A percentile compares a stretch with the other conserved stretches of the same genome.
Conservation (phyloP, 2,113 vertebrate genomes). For the Sinocyclocheilus rhinocerous region DNA sequence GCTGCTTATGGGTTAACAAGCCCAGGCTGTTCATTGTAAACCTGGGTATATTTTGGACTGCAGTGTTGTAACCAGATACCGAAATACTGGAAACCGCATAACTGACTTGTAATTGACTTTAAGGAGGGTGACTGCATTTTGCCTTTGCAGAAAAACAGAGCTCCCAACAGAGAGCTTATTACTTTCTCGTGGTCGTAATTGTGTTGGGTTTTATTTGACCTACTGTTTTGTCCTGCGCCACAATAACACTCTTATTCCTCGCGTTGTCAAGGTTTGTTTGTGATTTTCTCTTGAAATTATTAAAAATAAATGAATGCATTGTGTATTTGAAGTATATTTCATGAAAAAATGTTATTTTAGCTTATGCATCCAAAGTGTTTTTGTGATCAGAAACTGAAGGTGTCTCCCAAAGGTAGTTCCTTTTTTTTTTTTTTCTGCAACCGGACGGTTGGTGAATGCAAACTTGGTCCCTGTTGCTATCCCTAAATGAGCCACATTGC, state of each 20-base stretch:
- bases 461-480: conserved; percentile 11
- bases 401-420: conserved; percentile 10
- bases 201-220: conserved; percentile 47
- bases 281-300: background rate
- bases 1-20: conserved; percentile 32
- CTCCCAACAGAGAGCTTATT: conserved; percentile 46
- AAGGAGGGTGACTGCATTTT: conserved; percentile 45
- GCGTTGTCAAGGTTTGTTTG: background rate
- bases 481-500: conserved; percentile 38
- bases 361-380: background rate
- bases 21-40: conserved; percentile 33
- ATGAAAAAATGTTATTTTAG: background rate
- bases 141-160: conserved; percentile 42
- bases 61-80: conserved; percentile 45
- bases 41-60: conserved; percentile 32
- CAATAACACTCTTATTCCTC: background rate
- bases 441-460: background rate
- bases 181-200: conserved; percentile 54
- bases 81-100: conserved; percentile 48
- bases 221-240: conserved; percentile 42
- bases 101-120: conserved; percentile 52
- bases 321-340: background rate
- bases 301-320: background rate
- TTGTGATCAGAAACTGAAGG: background rate
- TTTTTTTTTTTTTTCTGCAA: background rate